These are phyloP conservation scores for Salvelinus sp. DNA, from an alignment of 2,113 vertebrate genomes.

Conservation along the genomic window DNA sequence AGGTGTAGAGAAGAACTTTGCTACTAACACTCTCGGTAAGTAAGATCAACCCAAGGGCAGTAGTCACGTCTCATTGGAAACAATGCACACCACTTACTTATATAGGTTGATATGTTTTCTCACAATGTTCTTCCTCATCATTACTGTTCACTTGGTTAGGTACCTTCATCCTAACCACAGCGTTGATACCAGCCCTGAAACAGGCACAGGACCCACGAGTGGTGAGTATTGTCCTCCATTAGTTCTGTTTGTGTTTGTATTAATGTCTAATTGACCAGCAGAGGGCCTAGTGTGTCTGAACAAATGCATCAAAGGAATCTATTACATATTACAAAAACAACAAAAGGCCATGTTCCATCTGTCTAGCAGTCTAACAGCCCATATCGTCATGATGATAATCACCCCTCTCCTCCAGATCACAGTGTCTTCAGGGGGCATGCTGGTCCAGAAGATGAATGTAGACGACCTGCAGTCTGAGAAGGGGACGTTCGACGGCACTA, in stretches of 20 bases:
- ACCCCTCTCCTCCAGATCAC: constrained; percentile 70
- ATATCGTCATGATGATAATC: too few species aligned
- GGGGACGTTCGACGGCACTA: constrained; percentile 82
- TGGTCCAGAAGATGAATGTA: constrained; percentile 82
- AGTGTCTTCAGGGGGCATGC: constrained; percentile 87
- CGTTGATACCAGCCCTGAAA: constrained; percentile 77
- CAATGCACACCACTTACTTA: background rate
- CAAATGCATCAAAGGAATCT: background rate
- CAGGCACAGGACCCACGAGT: constrained; percentile 79
- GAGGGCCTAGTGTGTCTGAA: background rate
- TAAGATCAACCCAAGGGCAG: background rate
- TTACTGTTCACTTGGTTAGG: constrained; percentile 59
- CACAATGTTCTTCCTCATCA: too few species aligned
- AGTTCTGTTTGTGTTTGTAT: background rate
- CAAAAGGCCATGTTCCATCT: background rate
- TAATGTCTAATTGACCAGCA: background rate
- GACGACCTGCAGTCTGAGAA: constrained; percentile 81
- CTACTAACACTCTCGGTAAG: constrained; percentile 83
- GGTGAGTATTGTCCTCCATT: constrained; percentile 66
- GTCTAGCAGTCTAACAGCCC: background rate
- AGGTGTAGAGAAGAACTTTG: constrained; percentile 85
- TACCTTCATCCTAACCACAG: constrained; percentile 79
- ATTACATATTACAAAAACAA: background rate
- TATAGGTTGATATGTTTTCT: too few species aligned
- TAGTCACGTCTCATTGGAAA: background rate